Evolutionary conservation across 2,113 vertebrate species (phyloP), one percentile per base, ranked within the genome.

Genomic region (Rhizomys pruinosus): DNA sequence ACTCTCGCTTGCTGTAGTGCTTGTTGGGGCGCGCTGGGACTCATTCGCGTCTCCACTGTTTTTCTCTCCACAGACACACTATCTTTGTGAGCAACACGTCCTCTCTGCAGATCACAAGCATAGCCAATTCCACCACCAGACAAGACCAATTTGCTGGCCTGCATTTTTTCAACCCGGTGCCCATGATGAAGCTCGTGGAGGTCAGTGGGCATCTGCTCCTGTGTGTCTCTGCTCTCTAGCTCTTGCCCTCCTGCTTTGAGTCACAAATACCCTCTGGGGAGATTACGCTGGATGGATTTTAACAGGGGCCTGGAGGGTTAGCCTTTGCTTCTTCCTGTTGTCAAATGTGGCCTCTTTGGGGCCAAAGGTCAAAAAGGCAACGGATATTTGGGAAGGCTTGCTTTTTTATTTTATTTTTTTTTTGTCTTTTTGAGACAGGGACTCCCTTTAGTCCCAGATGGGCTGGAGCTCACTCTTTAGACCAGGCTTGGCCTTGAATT

Each of bases 71-170:
- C 97, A 99, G 99, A 96, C 98, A 98, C 82, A 99, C 99, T 0
- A 99, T 99, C 97, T 99, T 99, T 97, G 98, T 98, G 80, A 99
- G 99, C 98, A 99, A 99, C 98, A 99, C 99, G 0, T 99, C 99
- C 1, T 99, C 99, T 29, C 93, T 99, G 98, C 98, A 99, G 59
- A 99, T 99, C 96, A 97, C 98, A 0, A 98, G 98, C 96, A 97
- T 99, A 76, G 99, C 99, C 90, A 99, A 99, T 32, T 97, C 99
- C 47, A 99, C 99, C 89, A 98, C 97, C 90, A 98, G 99, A 80
- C 98, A 99, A 95, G 99, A 99, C 97, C 97, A 99, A 5, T 99
- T 99, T 22, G 99, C 98, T 0, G 99, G 99, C 66, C 98, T 99
- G 66, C 99, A 99, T 97, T 99, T 99, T 97, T 99, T 99, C 97